Base-by-base conservation (phyloP, 1,140 invertebrate genomes). In the Formica exsecta region DNA sequence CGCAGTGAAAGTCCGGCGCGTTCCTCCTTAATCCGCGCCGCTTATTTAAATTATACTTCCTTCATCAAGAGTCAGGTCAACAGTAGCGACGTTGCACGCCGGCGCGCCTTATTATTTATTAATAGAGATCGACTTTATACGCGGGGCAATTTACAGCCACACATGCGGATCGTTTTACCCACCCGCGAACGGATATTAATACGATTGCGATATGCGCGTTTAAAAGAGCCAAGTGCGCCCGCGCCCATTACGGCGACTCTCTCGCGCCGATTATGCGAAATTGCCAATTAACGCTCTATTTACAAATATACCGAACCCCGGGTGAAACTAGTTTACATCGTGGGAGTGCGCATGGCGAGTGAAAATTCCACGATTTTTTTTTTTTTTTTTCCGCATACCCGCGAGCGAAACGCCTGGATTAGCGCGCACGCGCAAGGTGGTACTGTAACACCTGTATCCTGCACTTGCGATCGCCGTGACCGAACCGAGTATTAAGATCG, bases 361-460 rank as follows among this genome's bases (percentile, higher is more conserved):
- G 85, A 44, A 41, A 90, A 89, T 90, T 87, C 88, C 74, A 79
- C 11, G 2, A 86, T 64, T 86, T 79, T 44, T 85, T 22, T 7
- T 38, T 7, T 38, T 38, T 54, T 13, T 11, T 16, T 74, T 84
- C 74, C 44, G n/a, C 71, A 32, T 89, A 59, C 80, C 84, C 64
- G 68, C 79, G 54, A 22, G 79, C 66, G 11, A 81, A 71, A 19
- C 48, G 48, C 48, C 4, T 51, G 16, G 48, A 51, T 51, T 51
- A 51, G 48, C 6, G 38, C 44, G 44, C 68, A 25, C 61, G 61
- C 51, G 29, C 51, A 80, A 86, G 54, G 71, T 73, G 73, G 85
- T 75, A 11, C 76, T 62, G 57, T 36, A 85, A 41, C 74, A 86
- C 66, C 79, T 74, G 88, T 85, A 89, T 84, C 87, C 86, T 77